A percentile compares a stretch with the other conserved stretches of the same genome.
These are phyloP conservation scores for Puffinus mauretanicus DNA, from an alignment of 2,113 vertebrate species.

Conservation along the genomic window DNA sequence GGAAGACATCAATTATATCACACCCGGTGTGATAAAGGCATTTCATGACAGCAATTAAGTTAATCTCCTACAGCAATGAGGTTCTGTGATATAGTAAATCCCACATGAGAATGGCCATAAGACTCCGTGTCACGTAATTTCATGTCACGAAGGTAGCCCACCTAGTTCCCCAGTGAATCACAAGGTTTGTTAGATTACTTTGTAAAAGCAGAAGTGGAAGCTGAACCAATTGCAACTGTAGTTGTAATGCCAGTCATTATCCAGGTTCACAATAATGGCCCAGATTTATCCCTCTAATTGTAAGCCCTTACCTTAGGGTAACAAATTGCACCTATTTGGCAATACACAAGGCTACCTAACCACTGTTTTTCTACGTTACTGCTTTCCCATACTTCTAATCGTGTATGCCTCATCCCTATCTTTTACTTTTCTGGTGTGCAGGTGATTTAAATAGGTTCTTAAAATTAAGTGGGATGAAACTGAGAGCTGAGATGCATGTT, in stretches of 20 bases:
- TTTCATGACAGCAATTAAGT: background rate
- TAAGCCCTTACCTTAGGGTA: background rate
- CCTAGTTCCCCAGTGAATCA: background rate
- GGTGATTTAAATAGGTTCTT: background rate
- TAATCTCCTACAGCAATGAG: background rate
- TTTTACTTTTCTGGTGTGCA: background rate
- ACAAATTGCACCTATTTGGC: background rate
- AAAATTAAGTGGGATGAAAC: background rate
- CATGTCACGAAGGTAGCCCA: background rate
- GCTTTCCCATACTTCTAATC: background rate
- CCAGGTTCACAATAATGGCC: background rate
- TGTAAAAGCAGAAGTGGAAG: background rate
- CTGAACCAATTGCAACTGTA: background rate
- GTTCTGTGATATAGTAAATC: background rate
- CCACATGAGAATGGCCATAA: background rate
- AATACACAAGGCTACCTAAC: background rate
- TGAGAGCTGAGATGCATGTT: background rate
- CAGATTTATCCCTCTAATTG: background rate
- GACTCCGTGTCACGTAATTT: background rate
- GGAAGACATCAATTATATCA: background rate
- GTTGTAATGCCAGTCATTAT: background rate
- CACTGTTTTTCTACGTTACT: background rate
- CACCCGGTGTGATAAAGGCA: background rate
- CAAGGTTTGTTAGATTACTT: background rate
- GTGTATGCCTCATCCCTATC: background rate